phyloP scores from a whole-genome alignment of 2,888 invertebrate species.

The Digitonthophagus gazella region DNA sequence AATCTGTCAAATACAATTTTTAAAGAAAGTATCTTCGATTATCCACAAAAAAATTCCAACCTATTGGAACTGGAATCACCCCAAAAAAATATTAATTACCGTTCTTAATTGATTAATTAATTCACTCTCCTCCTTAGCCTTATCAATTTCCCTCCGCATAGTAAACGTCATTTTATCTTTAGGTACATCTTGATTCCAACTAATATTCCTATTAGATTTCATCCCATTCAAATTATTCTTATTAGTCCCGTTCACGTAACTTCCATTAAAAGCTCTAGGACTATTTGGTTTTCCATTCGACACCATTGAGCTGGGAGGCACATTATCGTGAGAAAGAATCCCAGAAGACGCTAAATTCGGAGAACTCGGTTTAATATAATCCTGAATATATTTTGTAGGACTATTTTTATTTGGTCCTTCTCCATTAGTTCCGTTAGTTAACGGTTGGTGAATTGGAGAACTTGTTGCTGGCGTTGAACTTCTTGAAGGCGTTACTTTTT shows the following conservation, averaged over 20 bases:
- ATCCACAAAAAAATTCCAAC: no score
- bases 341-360: conserved; percentile 63
- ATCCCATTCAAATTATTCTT: conserved; percentile 40
- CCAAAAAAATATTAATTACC: conserved; percentile 60
- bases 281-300: conserved; percentile 42
- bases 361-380: conserved; percentile 66
- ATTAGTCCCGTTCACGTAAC: conserved; percentile 56
- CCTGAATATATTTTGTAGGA: conserved; percentile 44
- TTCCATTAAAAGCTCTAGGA: conserved; percentile 59
- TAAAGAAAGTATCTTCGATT: no score
- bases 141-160: conserved; percentile 88
- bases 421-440: conserved; percentile 31
- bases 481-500: conserved; percentile 78
- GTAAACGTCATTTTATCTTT: conserved; percentile 84
- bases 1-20: no score
- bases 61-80: background rate
- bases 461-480: conserved; percentile 47
- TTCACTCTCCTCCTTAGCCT: conserved; percentile 85
- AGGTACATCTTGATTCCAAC: conserved; percentile 71
- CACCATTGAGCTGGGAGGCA: conserved; percentile 41
- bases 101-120: conserved; percentile 78
- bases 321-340: conserved; percentile 60
- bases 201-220: conserved; percentile 55
- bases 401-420: conserved; percentile 45
- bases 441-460: conserved; percentile 38